Percentiles rank a stretch among this genome's conserved stretches.
Evolutionary conservation across 2,888 invertebrate species (phyloP).

Genomic region (Metalampra italica): DNA sequence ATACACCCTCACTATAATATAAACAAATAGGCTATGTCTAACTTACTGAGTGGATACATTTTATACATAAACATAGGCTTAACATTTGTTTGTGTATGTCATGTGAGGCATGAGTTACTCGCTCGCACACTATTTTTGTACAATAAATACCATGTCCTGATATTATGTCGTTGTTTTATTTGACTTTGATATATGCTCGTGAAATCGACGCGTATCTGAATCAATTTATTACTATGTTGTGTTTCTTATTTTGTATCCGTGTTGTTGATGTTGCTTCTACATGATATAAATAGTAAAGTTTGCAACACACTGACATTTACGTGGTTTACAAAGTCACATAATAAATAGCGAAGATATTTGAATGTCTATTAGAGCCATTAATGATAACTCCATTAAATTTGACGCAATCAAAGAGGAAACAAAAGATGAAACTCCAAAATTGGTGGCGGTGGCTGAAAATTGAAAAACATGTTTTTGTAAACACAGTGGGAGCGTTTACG

Average conservation of each 20-base stretch:
- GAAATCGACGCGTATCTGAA: slow-evolving; percentile 1
- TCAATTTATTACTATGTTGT: background rate
- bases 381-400: background rate
- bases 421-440: background rate
- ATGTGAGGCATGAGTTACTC: slow-evolving; percentile 73
- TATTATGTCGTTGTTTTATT: slow-evolving; percentile 66
- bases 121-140: slow-evolving; percentile 79
- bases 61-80: slow-evolving; percentile 70
- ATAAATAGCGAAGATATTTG: background rate
- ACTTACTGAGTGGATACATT: slow-evolving; percentile 76
- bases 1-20: slow-evolving; percentile 57
- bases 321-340: too few species aligned
- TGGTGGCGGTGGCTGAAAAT: slow-evolving; percentile 15
- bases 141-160: slow-evolving; percentile 77
- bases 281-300: background rate
- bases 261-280: background rate
- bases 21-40: slow-evolving; percentile 72
- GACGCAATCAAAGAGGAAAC: background rate
- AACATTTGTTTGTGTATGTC: slow-evolving; percentile 68
- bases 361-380: slow-evolving; percentile 3
- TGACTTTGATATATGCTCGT: slow-evolving; percentile 23
- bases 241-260: background rate
- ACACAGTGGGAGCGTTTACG: slow-evolving; percentile 50
- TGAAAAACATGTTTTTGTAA: slow-evolving; percentile 48
- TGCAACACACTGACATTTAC: too few species aligned